Percentiles rank a stretch among this genome's conserved stretches.
These are phyloP conservation scores for Austrolebias charrua DNA, from an alignment of 2,797 vertebrate genomes.

Conservation along the genomic window DNA sequence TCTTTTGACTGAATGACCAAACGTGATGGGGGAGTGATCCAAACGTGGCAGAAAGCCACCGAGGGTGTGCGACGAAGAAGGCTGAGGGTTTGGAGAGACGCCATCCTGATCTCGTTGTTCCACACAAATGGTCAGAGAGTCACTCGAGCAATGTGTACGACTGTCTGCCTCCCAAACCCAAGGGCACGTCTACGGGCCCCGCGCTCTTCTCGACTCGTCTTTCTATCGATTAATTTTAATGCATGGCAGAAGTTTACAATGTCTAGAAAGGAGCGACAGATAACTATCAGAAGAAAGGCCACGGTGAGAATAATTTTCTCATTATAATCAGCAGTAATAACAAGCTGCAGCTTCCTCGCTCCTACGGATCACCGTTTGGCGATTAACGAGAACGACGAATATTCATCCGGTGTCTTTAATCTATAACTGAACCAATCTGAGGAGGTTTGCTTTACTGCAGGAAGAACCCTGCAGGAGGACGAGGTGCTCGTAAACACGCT, in stretches of 20 bases:
- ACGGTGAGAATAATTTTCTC: slow-evolving; percentile 28
- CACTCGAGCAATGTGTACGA: slow-evolving; percentile 40
- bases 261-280: slow-evolving; percentile 32
- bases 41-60: slow-evolving; percentile 32
- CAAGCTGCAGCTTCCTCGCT: slow-evolving; percentile 24
- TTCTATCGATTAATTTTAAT: slow-evolving; percentile 31
- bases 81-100: slow-evolving; percentile 38
- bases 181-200: slow-evolving; percentile 16
- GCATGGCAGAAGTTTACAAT: background rate
- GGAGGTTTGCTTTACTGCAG: slow-evolving; percentile 57
- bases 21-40: slow-evolving; percentile 37
- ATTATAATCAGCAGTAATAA: slow-evolving; percentile 58
- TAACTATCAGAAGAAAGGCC: slow-evolving; percentile 53
- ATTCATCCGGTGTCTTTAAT: slow-evolving; percentile 64
- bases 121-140: slow-evolving; percentile 61
- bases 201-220: slow-evolving; percentile 12
- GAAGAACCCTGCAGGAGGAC: slow-evolving; percentile 34
- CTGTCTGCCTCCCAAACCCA: slow-evolving; percentile 42
- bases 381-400: slow-evolving; percentile 58
- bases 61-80: slow-evolving; percentile 11
- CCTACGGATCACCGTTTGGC: slow-evolving; percentile 20
- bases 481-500: slow-evolving; percentile 46
- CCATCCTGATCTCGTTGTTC: slow-evolving; percentile 54
- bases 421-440: slow-evolving; percentile 58
- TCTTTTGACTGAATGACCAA: slow-evolving; percentile 45